These are phyloP conservation scores for Microplitis deprimator DNA, from an alignment of 2,888 invertebrate species.

Conservation along the genomic window DNA sequence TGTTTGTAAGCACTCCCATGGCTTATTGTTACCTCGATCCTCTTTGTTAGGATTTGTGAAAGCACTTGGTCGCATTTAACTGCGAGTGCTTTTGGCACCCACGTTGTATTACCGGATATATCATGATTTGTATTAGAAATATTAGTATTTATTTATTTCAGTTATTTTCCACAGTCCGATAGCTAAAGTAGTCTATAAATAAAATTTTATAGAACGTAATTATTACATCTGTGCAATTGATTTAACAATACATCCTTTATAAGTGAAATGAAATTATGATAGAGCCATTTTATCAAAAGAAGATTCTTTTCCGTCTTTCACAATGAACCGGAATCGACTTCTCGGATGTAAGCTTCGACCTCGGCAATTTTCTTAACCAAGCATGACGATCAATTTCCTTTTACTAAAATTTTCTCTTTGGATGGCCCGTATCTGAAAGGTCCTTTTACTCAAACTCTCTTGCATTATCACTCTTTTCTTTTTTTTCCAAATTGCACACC, in stretches of 20 bases:
- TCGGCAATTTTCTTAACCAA: conserved; percentile 56
- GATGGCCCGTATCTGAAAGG: conserved; percentile 40
- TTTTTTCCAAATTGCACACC: background rate
- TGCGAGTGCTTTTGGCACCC: conserved; percentile 36
- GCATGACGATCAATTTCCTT: conserved; percentile 65
- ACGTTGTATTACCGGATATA: conserved; percentile 26
- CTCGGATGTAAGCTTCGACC: conserved; percentile 52
- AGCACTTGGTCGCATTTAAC: conserved; percentile 64
- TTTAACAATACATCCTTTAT: background rate
- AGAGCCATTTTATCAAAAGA: background rate
- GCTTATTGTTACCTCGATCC: conserved; percentile 64
- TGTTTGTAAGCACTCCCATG: conserved; percentile 63
- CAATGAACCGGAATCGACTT: conserved; percentile 56
- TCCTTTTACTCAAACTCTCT: conserved; percentile 27
- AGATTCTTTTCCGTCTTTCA: conserved; percentile 42
- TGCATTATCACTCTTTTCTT: background rate
- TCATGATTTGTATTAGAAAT: conserved; percentile 1
- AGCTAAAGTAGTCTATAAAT: background rate
- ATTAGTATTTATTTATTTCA: background rate
- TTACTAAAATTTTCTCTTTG: conserved; percentile 65
- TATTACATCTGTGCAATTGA: background rate
- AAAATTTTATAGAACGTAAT: background rate
- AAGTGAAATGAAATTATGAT: background rate
- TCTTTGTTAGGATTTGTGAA: conserved; percentile 65
- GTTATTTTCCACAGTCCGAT: background rate